phyloP scores from a whole-genome alignment of 2,113 vertebrate species.

The Morone chrysops region DNA sequence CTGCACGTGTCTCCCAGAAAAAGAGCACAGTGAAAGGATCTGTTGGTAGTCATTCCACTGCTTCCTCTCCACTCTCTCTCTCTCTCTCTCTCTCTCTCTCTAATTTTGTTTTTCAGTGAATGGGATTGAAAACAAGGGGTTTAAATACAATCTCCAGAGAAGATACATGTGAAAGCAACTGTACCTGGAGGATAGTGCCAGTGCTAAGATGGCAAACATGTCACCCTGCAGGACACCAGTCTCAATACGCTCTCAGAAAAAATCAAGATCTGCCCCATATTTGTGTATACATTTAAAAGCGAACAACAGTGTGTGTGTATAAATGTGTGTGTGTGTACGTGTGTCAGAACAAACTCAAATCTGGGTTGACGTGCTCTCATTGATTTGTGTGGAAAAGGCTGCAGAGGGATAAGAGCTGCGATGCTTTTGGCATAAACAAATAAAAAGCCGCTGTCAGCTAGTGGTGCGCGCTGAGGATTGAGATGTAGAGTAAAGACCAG shows the following conservation, averaged over 20 bases:
- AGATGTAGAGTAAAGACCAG: constrained; percentile 51
- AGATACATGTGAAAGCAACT: not conserved
- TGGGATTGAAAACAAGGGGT: no score
- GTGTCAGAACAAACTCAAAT: constrained; percentile 54
- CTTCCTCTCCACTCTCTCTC: no score
- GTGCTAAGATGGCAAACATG: constrained; percentile 22
- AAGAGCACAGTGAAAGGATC: no score
- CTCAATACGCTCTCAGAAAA: constrained; percentile 11
- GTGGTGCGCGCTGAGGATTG: constrained; percentile 30
- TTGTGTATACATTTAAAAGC: constrained; percentile 7
- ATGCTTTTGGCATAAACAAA: constrained; percentile 66
- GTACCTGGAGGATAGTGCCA: not conserved
- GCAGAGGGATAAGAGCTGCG: constrained; percentile 53
- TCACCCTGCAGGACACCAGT: constrained; percentile 10
- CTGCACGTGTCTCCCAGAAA: no score
- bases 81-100: no score
- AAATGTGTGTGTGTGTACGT: constrained; percentile 12
- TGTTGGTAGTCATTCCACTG: no score
- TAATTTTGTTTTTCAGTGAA: no score
- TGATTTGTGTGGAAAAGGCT: constrained; percentile 60
- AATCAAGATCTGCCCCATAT: constrained; percentile 24
- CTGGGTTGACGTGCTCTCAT: constrained; percentile 49
- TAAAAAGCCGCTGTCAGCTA: constrained; percentile 57
- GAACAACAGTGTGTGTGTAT: constrained; percentile 8
- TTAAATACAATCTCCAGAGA: no score